Percentiles rank a stretch among this genome's conserved stretches.
phyloP scores from a whole-genome alignment of 2,888 invertebrate species.

The Hydrotaea cyrtoneurina region DNA sequence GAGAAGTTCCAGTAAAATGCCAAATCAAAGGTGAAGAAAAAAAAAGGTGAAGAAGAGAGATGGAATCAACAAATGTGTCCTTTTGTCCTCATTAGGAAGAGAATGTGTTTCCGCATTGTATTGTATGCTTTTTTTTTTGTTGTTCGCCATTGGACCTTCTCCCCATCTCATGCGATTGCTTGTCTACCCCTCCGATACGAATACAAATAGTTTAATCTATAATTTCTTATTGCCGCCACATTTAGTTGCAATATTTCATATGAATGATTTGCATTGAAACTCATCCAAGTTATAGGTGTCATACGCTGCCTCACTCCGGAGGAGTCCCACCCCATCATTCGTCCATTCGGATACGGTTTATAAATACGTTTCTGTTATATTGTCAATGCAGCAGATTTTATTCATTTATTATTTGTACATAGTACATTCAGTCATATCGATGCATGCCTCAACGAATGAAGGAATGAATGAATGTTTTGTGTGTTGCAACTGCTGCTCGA shows the following conservation, averaged over 20 bases:
- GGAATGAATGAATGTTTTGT: neutral
- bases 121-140: neutral
- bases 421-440: conserved; percentile 40
- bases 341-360: conserved; percentile 23
- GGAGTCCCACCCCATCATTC: neutral
- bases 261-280: conserved; percentile 46
- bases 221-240: conserved; percentile 11
- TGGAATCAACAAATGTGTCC: conserved; percentile 37
- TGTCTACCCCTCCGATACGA: neutral
- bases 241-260: conserved; percentile 37
- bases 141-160: neutral
- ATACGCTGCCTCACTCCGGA: neutral
- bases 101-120: neutral
- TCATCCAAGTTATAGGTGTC: conserved; percentile 42
- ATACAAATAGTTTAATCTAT: conserved; percentile 30
- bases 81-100: conserved; percentile 18
- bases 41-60: neutral
- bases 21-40: neutral
- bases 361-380: conserved; percentile 21
- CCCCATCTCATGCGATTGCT: neutral
- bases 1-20: neutral
- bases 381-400: conserved; percentile 63
- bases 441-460: neutral
- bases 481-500: neutral
- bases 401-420: conserved; percentile 61